Conservation (phyloP, 2,113 vertebrate genomes). For the Percina caprodes region DNA sequence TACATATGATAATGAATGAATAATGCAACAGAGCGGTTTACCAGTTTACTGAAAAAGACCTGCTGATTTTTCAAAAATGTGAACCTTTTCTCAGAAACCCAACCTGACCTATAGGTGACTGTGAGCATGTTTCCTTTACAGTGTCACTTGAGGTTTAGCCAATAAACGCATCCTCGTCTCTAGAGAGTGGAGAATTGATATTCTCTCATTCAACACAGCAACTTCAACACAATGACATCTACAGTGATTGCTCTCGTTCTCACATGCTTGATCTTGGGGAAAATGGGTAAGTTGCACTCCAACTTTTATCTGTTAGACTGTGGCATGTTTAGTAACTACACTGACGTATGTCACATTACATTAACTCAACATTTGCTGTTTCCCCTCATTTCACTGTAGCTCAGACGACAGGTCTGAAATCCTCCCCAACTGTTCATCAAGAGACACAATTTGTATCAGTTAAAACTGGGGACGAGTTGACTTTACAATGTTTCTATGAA, state of each 20-base stretch:
- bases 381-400: neutral
- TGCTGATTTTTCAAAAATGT: too few species aligned
- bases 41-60: too few species aligned
- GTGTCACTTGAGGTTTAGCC: constrained; percentile 1
- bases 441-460: constrained; percentile 11
- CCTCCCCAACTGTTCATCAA: neutral
- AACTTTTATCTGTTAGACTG: neutral
- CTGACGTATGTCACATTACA: neutral
- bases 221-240: neutral
- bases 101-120: too few species aligned
- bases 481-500: constrained; percentile 34
- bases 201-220: constrained; percentile 1
- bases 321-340: too few species aligned
- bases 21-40: too few species aligned
- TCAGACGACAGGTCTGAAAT: neutral
- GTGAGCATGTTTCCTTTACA: too few species aligned
- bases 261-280: neutral
- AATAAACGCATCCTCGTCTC: neutral
- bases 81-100: too few species aligned
- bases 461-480: constrained; percentile 22
- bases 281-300: constrained; percentile 16
- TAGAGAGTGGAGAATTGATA: neutral
- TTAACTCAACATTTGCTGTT: neutral
- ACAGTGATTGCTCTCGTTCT: neutral
- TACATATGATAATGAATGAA: too few species aligned